A percentile compares a stretch with the other conserved stretches of the same genome.
Evolutionary conservation across 2,888 invertebrate species (phyloP).

Genomic region (Conus canariensis): DNA sequence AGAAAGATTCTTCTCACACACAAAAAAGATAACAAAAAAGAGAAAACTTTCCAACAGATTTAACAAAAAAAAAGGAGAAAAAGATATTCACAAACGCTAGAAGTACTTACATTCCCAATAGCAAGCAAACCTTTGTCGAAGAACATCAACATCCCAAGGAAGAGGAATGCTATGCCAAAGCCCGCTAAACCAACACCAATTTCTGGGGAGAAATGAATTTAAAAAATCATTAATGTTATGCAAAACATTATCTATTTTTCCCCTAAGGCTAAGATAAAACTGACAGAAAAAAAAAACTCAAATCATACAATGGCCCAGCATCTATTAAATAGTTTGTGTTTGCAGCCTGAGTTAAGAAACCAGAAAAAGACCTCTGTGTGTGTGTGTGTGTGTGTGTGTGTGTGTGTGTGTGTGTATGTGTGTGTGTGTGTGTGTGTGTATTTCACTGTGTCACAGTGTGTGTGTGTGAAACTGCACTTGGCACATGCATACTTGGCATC

Average conservation of each 20-base stretch:
- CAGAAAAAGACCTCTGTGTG: not conserved
- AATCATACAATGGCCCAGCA: not conserved
- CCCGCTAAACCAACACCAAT: conserved; percentile 98
- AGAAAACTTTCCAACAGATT: too few species aligned
- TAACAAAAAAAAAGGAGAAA: not conserved
- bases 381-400: conserved; percentile 14
- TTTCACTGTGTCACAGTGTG: not conserved
- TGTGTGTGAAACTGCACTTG: not conserved
- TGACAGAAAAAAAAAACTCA: not conserved
- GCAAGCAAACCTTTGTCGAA: conserved; percentile 98
- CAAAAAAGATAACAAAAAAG: not conserved
- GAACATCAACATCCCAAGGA: conserved; percentile 93
- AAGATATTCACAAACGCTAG: not conserved
- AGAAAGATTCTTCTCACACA: not conserved
- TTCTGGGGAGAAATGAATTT: conserved; percentile 80
- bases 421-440: not conserved
- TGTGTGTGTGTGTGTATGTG: conserved; percentile 5
- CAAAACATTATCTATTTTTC: not conserved
- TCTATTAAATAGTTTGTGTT: not conserved
- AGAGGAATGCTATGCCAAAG: conserved; percentile 94
- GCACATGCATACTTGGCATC: not conserved
- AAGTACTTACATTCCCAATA: conserved; percentile 96
- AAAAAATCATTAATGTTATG: not conserved
- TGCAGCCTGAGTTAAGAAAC: too few species aligned
- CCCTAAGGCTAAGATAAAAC: too few species aligned